Base-by-base conservation (phyloP, 2,113 vertebrate species). In the Nestor notabilis region DNA sequence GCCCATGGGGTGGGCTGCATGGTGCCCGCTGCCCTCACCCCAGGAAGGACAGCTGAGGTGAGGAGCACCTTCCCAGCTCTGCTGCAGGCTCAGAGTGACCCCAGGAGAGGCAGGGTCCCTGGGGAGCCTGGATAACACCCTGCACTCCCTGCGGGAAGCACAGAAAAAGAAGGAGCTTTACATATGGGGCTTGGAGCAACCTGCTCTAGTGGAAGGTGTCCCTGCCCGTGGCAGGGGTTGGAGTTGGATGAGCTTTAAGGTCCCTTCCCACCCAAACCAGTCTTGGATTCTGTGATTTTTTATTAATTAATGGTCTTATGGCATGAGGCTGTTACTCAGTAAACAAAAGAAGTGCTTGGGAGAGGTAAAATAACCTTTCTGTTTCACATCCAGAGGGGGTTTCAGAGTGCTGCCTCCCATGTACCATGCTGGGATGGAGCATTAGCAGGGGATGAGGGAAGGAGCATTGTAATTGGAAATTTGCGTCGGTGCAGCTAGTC, bases 41-140 rank as follows among this genome's bases (percentile, higher is more conserved):
- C 0, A 3, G n/a, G 31, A 44, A 14, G 46, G n/a, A 5, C 6
- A 2, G 11, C 0, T 1, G 29, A 4, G 25, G 3, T 5, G 1
- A 8, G 18, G 16, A 17, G 15, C 31, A 28, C 1, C 43, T 21
- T 17, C 10, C 17, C 53, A 18, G 41, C 55, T 44, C 83, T 29
- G 52, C 15, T 0, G 1, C 1, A 3, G 4, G 27, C 46, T n/a
- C 2, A 1, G 19, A 3, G 63, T 0, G 9, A 13, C 20, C 17
- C 46, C 39, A 1, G 43, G 16, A 13, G 5, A 7, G 17, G 7
- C 41, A 6, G 19, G 3, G 3, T 17, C 10, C 43, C 46, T 2
- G 75, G 33, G n/a, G 7, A 53, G 8, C 37, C n/a, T 0, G 0
- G 17, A n/a, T 11, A 19, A 5, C 6, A 14, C 37, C 6, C 56